Base-by-base conservation (phyloP, 2,113 vertebrate species). In the Pituophis catenifer region DNA sequence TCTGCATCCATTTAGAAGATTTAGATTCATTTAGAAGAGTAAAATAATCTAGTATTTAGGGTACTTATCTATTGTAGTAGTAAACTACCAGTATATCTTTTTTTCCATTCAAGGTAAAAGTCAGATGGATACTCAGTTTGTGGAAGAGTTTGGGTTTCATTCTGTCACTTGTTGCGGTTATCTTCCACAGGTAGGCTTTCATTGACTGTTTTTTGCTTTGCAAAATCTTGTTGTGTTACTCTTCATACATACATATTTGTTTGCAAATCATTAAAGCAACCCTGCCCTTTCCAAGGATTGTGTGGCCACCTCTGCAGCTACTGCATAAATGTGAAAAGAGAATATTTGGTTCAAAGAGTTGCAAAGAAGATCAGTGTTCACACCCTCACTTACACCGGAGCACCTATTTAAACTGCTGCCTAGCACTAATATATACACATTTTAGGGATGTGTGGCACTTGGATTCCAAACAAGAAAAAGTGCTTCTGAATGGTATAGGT, bases 111-210 rank as follows among this genome's bases (percentile, higher is more conserved):
- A 94, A 98, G 98, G 97, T 95, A 97, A 95, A 96, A 96, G 97
- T 38, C 97, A 97, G 93, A 93, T 19, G 0, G 98, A 98, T 10
- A 93, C 94, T 21, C 94, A 96, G 59, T 98, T 96, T 57, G 97
- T 99, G 95, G 98, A 98, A 93, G 97, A 97, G 52, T 99, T 98
- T 97, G 99, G 99, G 38, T 99, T 99, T 96, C 96, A 97, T 38
- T 97, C 98, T 90, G 62, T 97, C 70, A 99, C 99, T 29, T 99
- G 99, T 96, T 99, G 99, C 97, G 99, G 99, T 44, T 99, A 99
- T 96, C 95, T 99, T 86, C 98, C 99, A 94, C 99, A 99, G 98
- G 99, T 99, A 97, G 96, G 97, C 88, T 91, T 44, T 92, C n/a
- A 93, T 10, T 57, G 92, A 75, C 86, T 86, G 54, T 9, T 17